Base-by-base conservation (phyloP, 2,888 invertebrate species). In the Limnephilus auricula region DNA sequence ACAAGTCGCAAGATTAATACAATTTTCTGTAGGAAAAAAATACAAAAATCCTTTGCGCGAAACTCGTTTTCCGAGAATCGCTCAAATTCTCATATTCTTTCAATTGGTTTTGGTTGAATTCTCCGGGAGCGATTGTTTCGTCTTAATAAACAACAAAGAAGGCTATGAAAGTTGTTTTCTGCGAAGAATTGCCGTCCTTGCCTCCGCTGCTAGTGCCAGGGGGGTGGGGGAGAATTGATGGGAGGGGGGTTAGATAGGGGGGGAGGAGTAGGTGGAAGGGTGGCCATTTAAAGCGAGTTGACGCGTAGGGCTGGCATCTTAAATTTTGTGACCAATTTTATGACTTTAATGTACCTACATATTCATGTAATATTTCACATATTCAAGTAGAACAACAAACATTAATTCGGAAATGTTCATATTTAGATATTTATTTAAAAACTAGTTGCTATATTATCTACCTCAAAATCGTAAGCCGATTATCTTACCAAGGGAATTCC, bases 121-220 rank as follows among this genome's bases (percentile, higher is more conserved):
- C 87, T 88, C 87, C 78, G n/a, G 78, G 87, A 88, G 87, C 87
- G 87, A 79, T 88, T 79, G 87, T 88, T 88, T 88, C 87, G 78
- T 88, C 87, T 88, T 88, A 88, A 88, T 88, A 88, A 88, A 88
- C 87, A 88, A 88, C 87, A 88, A 88, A 88, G 87, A 88, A 86
- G 87, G 34, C 87, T 87, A 87, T 79, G 87, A 88, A 88, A 88
- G 32, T 88, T 88, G 87, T 88, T 88, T 88, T 88, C 87, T 37
- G n/a, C 87, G 87, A 88, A 88, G 87, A 88, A 88, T 88, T 88
- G 87, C 87, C 87, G 65, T 79, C 79, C 87, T 88, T 88, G 78
- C 32, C 31, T 88, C 87, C 78, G 45, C 45, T 31, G 40, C 40
- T 30, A 9, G 31, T 31, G 40, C 40, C 40, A 9, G 31, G 0